Evolutionary conservation across 2,888 invertebrate species (phyloP).

Genomic region (Ditula angustiorana): DNA sequence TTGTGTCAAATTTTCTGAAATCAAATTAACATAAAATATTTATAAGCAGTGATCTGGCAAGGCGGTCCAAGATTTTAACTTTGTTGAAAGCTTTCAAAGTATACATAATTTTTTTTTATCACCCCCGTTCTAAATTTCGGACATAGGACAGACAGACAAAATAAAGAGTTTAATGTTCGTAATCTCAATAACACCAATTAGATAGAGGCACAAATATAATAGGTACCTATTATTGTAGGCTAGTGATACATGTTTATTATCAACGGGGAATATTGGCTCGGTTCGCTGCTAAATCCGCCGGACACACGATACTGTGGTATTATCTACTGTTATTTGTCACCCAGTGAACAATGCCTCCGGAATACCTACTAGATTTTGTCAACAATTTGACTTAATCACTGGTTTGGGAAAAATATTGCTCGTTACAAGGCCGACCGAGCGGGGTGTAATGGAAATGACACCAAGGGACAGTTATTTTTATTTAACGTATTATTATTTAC

Average conservation of each 20-base stretch:
- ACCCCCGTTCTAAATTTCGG: no score
- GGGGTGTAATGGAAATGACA: neutral
- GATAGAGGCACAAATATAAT: conserved; percentile 8
- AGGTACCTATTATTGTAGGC: conserved; percentile 46
- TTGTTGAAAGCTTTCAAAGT: no score
- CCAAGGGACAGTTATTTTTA: neutral
- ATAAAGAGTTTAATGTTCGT: no score
- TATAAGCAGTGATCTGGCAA: no score
- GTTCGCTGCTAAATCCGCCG: conserved; percentile 79
- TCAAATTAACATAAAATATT: no score
- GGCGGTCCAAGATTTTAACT: no score
- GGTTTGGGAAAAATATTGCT: conserved; percentile 5
- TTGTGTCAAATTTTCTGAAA: no score
- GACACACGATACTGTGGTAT: conserved; percentile 83
- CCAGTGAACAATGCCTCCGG: conserved; percentile 76
- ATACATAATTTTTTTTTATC: no score
- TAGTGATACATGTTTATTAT: conserved; percentile 78
- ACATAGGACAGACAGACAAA: no score
- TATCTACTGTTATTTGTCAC: conserved; percentile 85
- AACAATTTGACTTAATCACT: conserved; percentile 11
- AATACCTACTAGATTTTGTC: conserved; percentile 73
- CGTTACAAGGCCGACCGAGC: neutral
- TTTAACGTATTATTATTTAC: neutral
- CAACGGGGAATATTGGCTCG: conserved; percentile 81
- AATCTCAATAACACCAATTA: conserved; percentile 34